A percentile compares a stretch with the other conserved stretches of the same genome.
These are phyloP conservation scores for Thera britannica DNA, from an alignment of 2,888 invertebrate species.

Conservation along the genomic window DNA sequence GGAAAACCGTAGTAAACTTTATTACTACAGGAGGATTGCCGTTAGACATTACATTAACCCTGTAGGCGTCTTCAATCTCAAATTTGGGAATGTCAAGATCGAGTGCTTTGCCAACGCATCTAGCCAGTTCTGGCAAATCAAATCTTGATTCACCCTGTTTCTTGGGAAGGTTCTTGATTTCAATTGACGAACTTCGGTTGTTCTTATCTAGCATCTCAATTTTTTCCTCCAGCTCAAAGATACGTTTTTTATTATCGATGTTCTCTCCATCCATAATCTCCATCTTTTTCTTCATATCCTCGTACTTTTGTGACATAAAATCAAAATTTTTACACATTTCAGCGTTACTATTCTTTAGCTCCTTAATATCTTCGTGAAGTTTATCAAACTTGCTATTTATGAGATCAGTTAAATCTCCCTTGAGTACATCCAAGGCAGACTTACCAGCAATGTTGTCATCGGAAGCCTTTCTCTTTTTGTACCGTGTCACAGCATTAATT, in stretches of 20 bases:
- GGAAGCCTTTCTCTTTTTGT: background rate
- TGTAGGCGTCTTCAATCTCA: background rate
- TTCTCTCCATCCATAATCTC: background rate
- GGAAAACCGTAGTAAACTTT: slow-evolving; percentile 1
- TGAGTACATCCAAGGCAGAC: background rate
- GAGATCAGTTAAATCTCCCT: background rate
- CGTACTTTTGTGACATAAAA: slow-evolving; percentile 3
- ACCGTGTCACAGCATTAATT: background rate
- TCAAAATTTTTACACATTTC: slow-evolving; percentile 1
- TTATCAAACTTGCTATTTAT: background rate
- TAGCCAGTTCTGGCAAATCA: background rate
- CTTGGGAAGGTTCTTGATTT: background rate
- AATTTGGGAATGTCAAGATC: background rate
- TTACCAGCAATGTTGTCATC: background rate
- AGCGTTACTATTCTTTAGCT: background rate
- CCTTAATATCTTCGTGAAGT: background rate
- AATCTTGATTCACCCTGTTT: background rate
- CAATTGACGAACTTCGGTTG: background rate
- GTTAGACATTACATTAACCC: background rate
- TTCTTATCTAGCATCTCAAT: background rate
- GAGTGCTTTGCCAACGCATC: background rate
- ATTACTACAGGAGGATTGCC: background rate
- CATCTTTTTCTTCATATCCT: background rate
- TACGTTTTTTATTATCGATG: background rate
- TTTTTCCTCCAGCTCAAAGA: background rate